Percentiles rank a stretch among this genome's conserved stretches.
Evolutionary conservation across 23 tunicate genomes (phyloP).

Genomic region (Styela plicata): DNA sequence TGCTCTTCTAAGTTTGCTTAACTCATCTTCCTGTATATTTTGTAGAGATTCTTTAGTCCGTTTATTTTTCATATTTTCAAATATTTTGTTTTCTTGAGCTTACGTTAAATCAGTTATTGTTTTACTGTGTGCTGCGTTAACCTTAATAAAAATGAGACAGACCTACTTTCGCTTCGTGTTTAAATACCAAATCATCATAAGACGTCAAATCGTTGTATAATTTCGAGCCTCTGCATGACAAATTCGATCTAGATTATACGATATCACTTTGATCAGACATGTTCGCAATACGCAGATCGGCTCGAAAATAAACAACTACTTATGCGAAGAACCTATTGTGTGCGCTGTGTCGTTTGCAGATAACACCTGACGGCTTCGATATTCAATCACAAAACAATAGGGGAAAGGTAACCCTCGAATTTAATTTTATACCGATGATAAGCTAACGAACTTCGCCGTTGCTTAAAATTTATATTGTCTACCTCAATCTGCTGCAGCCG

Average conservation of each 20-base stretch:
- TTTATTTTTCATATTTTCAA: neutral
- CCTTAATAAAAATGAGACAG: neutral
- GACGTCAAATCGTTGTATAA: neutral
- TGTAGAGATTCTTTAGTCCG: neutral
- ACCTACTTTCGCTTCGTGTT: neutral
- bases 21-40: constrained; percentile 46
- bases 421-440: too few species aligned
- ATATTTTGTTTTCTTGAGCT: too few species aligned
- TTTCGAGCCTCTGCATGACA: neutral
- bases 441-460: too few species aligned
- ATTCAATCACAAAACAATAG: neutral
- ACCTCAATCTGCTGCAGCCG: too few species aligned
- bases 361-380: neutral
- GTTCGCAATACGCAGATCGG: neutral
- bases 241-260: neutral
- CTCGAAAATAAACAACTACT: neutral
- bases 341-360: neutral
- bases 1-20: constrained; percentile 70
- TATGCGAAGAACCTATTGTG: neutral
- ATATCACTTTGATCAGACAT: neutral
- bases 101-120: too few species aligned
- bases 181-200: neutral
- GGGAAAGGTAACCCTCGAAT: too few species aligned
- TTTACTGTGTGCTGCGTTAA: neutral
- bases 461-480: too few species aligned